Percentiles rank a stretch among this genome's conserved stretches.
Evolutionary conservation across 2,113 vertebrate genomes (phyloP).

Genomic region (Porphyrio hochstetteri): DNA sequence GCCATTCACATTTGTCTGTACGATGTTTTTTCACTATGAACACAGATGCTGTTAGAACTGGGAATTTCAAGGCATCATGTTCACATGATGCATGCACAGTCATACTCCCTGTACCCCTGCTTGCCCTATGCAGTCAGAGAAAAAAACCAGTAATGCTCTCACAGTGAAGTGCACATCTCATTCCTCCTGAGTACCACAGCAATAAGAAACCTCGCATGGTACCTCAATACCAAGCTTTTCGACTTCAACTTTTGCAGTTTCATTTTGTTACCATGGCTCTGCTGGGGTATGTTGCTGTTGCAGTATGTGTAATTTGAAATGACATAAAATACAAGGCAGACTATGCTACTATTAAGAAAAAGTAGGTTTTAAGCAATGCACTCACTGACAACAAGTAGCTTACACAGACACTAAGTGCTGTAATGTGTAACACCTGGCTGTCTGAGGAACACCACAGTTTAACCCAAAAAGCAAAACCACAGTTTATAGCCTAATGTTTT

Average conservation of each 20-base stretch:
- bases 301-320: conserved; percentile 43
- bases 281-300: not conserved
- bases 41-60: not conserved
- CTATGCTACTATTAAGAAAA: not conserved
- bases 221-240: conserved; percentile 32
- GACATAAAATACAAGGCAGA: conserved; percentile 16
- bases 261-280: conserved; percentile 52
- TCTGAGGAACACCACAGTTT: not conserved
- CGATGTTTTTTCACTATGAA: not conserved
- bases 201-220: conserved; percentile 9
- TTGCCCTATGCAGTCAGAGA: not conserved
- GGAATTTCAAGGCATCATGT: not conserved
- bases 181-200: conserved; percentile 60
- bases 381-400: conserved; percentile 26
- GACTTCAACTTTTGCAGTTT: conserved; percentile 50
- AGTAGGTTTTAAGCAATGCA: not conserved
- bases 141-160: conserved; percentile 33
- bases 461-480: not conserved
- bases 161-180: not conserved
- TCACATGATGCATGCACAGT: conserved; percentile 10
- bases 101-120: not conserved
- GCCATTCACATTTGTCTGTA: not conserved
- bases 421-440: not conserved
- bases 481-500: not conserved
- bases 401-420: conserved; percentile 4